A percentile compares a stretch with the other conserved stretches of the same genome.
Conservation (phyloP, 2,888 invertebrate genomes). For the Agrilus biguttatus region DNA sequence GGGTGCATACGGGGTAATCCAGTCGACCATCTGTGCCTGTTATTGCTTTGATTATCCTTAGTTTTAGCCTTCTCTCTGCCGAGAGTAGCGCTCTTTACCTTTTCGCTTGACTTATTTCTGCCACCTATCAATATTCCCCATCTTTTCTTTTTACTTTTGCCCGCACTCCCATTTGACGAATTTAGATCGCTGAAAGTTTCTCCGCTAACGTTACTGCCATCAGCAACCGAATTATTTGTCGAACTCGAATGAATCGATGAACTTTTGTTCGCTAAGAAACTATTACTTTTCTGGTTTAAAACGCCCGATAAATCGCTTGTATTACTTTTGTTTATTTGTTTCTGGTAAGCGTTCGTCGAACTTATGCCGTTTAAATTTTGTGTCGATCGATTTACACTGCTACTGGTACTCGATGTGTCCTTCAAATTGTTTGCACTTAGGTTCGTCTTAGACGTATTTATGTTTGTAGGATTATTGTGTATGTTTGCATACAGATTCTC, state of each 20-base stretch:
- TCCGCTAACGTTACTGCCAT: conserved; percentile 6
- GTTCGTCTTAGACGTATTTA: conserved; percentile 8
- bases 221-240: conserved; percentile 8
- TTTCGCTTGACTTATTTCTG: conserved; percentile 40
- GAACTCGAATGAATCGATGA: conserved; percentile 7
- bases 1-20: conserved; percentile 56
- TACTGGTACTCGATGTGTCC: conserved; percentile 9
- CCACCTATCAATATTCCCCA: conserved; percentile 59
- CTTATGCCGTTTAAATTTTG: conserved; percentile 11
- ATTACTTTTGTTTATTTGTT: no score
- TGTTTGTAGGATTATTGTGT: conserved; percentile 10
- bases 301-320: conserved; percentile 1
- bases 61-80: conserved; percentile 48
- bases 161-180: conserved; percentile 11
- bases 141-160: conserved; percentile 37
- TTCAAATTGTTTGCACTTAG: conserved; percentile 11
- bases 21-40: conserved; percentile 56
- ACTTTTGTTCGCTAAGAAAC: conserved; percentile 19
- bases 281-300: conserved; percentile 14
- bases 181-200: conserved; percentile 12
- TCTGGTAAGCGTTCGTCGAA: conserved; percentile 3
- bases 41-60: conserved; percentile 34
- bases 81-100: conserved; percentile 52
- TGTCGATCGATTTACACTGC: conserved; percentile 12
- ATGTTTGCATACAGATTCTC: conserved; percentile 29